Evolutionary conservation across 2,797 vertebrate species (phyloP).

Genomic region (Schizothorax lantsangensis): DNA sequence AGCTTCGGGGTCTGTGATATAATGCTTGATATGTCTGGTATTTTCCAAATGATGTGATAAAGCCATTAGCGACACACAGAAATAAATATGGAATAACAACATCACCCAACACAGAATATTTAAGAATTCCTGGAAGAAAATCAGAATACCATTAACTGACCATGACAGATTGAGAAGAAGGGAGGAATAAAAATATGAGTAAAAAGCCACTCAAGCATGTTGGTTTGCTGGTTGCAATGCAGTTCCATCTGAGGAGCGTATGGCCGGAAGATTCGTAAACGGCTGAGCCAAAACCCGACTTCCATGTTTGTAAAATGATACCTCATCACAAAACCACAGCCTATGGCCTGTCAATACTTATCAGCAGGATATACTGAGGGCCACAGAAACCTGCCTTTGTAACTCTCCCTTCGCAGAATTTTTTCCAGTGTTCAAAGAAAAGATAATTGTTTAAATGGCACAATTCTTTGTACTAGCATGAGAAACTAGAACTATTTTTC

Average conservation of each 20-base stretch:
- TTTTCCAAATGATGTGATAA: conserved; percentile 12
- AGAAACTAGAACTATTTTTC: conserved; percentile 17
- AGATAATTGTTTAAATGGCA: neutral
- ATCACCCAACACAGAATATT: conserved; percentile 21
- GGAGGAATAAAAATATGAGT: neutral
- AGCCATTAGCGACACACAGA: neutral
- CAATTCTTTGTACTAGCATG: neutral
- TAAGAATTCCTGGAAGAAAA: conserved; percentile 32
- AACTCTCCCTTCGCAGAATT: neutral
- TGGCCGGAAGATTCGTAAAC: conserved; percentile 53
- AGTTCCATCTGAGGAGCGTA: conserved; percentile 11
- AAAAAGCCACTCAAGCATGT: conserved; percentile 32
- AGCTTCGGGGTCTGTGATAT: neutral
- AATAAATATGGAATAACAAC: neutral
- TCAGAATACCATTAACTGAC: neutral
- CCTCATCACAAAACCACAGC: conserved; percentile 43
- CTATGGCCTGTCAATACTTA: conserved; percentile 47
- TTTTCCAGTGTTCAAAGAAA: neutral
- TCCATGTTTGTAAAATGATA: conserved; percentile 43
- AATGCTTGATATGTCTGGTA: neutral
- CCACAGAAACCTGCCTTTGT: conserved; percentile 8
- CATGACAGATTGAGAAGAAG: neutral
- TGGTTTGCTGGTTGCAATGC: conserved; percentile 28
- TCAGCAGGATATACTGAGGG: conserved; percentile 32
- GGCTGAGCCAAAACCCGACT: conserved; percentile 33